phyloP scores from a whole-genome alignment of 2,113 vertebrate genomes.

The Myiozetetes cayanensis region DNA sequence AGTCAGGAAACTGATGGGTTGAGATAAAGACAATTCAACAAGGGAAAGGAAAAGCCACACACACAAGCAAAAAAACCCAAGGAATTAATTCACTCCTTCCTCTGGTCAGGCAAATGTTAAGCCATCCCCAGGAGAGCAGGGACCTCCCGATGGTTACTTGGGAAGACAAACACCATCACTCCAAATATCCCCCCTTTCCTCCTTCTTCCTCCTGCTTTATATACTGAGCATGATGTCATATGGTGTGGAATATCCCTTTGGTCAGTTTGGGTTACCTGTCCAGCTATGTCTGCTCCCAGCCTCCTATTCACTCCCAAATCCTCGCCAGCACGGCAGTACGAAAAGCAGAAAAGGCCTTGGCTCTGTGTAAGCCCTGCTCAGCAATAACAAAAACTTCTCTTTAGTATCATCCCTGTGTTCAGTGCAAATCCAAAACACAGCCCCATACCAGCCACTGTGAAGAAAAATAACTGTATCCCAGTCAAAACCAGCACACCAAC shows the following conservation, averaged over 20 bases:
- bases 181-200: neutral
- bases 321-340: accelerated
- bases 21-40: neutral
- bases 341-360: neutral
- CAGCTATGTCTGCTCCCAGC: neutral
- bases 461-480: neutral
- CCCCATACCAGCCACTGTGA: neutral
- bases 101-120: neutral
- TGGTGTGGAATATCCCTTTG: neutral
- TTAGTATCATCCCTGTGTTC: neutral
- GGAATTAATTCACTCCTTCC: neutral
- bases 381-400: neutral
- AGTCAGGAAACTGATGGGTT: neutral
- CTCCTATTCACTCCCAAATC: too few relatives aligned
- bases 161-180: neutral
- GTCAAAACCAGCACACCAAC: neutral
- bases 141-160: neutral
- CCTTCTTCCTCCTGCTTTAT: neutral
- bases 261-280: neutral
- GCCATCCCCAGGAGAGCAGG: neutral
- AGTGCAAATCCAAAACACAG: neutral
- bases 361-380: neutral
- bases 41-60: neutral
- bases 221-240: neutral
- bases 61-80: neutral